These are phyloP conservation scores for Metridium senile DNA, from an alignment of 92 coral and sea anemone genomes.

Conservation along the genomic window DNA sequence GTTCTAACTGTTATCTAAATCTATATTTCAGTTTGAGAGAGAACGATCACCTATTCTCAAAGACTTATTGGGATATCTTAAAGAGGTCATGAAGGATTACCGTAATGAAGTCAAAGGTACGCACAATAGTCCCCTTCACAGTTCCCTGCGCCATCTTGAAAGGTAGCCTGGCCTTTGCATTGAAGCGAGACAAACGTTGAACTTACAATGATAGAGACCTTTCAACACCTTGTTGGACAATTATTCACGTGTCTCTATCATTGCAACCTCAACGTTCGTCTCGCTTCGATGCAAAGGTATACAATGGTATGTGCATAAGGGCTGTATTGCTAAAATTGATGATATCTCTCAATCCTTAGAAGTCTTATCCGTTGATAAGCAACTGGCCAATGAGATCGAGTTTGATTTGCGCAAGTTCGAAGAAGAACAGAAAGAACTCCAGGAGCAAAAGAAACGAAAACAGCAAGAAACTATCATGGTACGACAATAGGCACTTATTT, in stretches of 20 bases:
- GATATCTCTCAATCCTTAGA: constrained; percentile 34
- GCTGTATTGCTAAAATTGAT: not conserved
- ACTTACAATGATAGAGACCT: too few species aligned
- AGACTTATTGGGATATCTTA: constrained; percentile 84
- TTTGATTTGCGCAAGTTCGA: constrained; percentile 96
- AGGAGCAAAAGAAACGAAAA: constrained; percentile 59
- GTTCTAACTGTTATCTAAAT: not conserved
- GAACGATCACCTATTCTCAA: constrained; percentile 87
- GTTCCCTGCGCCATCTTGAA: not conserved
- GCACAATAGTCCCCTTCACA: not conserved
- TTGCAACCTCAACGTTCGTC: too few species aligned
- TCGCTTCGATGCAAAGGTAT: too few species aligned
- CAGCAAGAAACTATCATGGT: constrained; percentile 48
- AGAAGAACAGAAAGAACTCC: constrained; percentile 90
- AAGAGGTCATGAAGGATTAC: constrained; percentile 98
- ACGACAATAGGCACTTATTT: not conserved
- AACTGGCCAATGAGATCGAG: constrained; percentile 97
- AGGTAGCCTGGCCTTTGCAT: not conserved
- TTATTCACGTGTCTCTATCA: too few species aligned
- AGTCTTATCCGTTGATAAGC: constrained; percentile 92
- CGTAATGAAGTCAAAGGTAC: constrained; percentile 91
- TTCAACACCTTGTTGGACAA: too few species aligned
- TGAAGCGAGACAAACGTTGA: too few species aligned
- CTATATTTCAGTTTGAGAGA: constrained; percentile 77
- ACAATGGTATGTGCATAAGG: too few species aligned